phyloP scores from a whole-genome alignment of 2,113 vertebrate species.

The Halcyon malimbica region DNA sequence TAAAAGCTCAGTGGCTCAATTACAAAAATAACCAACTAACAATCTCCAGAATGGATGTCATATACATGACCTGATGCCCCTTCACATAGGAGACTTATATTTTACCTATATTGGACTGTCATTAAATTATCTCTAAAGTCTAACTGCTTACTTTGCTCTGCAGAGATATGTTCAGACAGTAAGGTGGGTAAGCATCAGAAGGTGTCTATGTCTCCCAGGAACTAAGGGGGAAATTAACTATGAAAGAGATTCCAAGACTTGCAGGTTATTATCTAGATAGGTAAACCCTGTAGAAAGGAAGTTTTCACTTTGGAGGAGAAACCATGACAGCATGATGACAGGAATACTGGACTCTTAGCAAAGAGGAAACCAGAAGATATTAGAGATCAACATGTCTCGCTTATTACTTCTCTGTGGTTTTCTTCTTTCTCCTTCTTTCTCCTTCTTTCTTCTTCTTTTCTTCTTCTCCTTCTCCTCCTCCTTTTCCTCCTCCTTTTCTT shows the following conservation, averaged over 20 bases:
- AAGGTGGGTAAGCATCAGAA: not conserved
- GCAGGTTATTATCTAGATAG: not conserved
- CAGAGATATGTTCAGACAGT: not conserved
- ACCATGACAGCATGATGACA: not conserved
- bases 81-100: not conserved
- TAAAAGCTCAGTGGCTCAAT: not conserved
- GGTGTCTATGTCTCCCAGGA: not conserved
- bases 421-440: not conserved
- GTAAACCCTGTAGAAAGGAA: not conserved
- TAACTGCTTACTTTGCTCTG: not conserved
- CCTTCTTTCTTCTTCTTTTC: not conserved
- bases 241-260: not conserved
- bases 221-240: not conserved
- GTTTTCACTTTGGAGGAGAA: not conserved
- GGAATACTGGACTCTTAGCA: not conserved
- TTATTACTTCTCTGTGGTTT: not conserved
- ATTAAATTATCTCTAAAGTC: not conserved
- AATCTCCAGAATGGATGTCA: not conserved
- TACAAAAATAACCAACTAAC: not conserved
- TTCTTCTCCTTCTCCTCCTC: not conserved
- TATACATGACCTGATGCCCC: not conserved
- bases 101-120: not conserved
- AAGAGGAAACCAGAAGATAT: not conserved
- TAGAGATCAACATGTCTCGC: not conserved
- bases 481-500: not conserved